Conservation (phyloP, 2,113 vertebrate species). For the Leucosticte australis region DNA sequence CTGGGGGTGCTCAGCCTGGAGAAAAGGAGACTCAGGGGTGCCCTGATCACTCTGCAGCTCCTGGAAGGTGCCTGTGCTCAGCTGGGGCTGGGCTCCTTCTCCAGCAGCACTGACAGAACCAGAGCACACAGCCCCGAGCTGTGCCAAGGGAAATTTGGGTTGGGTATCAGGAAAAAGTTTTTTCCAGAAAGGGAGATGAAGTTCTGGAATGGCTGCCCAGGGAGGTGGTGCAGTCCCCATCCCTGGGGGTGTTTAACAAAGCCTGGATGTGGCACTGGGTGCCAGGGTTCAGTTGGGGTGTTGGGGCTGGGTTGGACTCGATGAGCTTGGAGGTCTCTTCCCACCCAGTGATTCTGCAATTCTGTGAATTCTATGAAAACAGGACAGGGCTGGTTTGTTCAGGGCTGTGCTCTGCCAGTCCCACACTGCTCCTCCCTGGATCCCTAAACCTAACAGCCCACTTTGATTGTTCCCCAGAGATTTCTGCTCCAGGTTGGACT, state of each 20-base stretch:
- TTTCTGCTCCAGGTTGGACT: neutral
- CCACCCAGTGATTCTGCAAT: too few relatives aligned
- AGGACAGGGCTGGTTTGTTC: neutral
- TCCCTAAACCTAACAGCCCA: neutral
- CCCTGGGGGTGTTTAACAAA: too few relatives aligned
- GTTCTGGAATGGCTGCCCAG: too few relatives aligned
- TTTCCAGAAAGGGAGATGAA: too few relatives aligned
- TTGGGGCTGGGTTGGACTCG: too few relatives aligned
- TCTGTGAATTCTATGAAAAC: too few relatives aligned
- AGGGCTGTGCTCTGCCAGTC: neutral
- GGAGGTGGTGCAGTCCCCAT: too few relatives aligned
- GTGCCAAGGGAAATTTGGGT: fast-evolving
- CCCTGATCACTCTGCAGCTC: neutral
- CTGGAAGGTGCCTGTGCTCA: neutral
- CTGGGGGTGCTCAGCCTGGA: neutral
- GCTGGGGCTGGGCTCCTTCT: neutral
- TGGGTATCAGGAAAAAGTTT: neutral
- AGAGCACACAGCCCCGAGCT: neutral
- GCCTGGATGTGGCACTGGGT: too few relatives aligned
- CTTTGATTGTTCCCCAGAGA: neutral
- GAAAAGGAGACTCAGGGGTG: neutral
- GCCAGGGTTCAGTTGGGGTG: too few relatives aligned
- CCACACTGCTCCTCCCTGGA: neutral
- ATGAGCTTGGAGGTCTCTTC: too few relatives aligned
- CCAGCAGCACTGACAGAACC: neutral